Evolutionary conservation across 2,113 vertebrate species (phyloP).

Genomic region (Gymnogyps californianus): DNA sequence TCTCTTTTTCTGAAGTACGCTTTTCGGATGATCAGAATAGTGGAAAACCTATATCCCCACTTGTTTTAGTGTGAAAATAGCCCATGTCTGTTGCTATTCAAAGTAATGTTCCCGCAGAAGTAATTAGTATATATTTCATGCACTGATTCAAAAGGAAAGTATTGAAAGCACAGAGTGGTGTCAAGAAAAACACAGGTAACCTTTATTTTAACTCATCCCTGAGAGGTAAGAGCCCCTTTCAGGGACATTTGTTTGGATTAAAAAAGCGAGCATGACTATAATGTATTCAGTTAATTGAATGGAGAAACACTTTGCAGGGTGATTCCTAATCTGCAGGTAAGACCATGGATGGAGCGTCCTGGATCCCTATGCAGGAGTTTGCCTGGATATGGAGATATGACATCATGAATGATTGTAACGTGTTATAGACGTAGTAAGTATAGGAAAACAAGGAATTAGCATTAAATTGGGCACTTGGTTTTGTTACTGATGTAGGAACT

Average conservation of each 20-base stretch:
- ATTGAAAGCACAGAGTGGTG: neutral
- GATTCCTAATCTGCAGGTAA: neutral
- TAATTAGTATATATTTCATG: neutral
- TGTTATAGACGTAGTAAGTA: neutral
- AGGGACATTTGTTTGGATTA: neutral
- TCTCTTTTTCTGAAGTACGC: neutral
- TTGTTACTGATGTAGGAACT: neutral
- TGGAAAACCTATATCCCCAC: neutral
- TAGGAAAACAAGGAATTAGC: neutral
- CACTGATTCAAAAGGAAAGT: neutral
- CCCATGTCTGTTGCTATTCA: neutral
- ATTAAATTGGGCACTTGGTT: neutral
- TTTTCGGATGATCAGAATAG: neutral
- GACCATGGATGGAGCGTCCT: neutral
- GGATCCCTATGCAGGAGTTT: neutral
- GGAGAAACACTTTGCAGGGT: neutral
- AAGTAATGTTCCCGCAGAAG: neutral
- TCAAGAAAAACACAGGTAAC: neutral
- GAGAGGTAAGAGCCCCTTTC: neutral
- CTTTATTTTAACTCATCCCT: neutral
- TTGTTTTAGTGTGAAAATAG: neutral
- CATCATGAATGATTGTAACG: neutral
- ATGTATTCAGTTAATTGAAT: neutral
- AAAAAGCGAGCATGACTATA: neutral
- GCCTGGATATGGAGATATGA: neutral